phyloP scores from a whole-genome alignment of 2,888 invertebrate genomes.

The Prosapia bicincta region DNA sequence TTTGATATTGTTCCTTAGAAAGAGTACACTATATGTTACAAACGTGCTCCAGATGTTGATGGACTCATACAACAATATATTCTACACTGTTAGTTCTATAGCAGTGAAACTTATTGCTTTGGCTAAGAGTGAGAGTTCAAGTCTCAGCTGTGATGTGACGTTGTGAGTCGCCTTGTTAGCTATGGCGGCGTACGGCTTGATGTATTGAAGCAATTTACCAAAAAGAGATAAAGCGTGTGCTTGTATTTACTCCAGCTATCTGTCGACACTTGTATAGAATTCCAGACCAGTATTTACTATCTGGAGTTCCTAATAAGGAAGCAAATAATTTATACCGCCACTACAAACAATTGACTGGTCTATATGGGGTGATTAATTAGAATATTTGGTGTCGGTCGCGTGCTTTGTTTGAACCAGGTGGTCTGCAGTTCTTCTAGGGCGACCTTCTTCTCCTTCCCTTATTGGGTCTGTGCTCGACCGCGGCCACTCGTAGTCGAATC shows the following conservation, averaged over 20 bases:
- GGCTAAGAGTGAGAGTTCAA: no score
- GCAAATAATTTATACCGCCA: background rate
- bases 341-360: background rate
- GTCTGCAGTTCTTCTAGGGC: background rate
- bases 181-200: background rate
- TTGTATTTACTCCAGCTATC: background rate
- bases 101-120: no score
- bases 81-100: no score
- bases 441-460: background rate
- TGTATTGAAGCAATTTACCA: background rate
- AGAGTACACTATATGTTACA: no score
- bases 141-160: no score
- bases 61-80: no score
- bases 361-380: background rate
- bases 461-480: background rate
- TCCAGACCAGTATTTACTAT: background rate
- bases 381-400: background rate
- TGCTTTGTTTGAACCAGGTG: background rate
- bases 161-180: background rate
- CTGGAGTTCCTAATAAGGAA: background rate
- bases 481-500: background rate
- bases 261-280: background rate
- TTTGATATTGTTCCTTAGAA: no score
- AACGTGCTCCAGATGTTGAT: no score
- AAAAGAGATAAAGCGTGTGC: background rate